phyloP scores from a whole-genome alignment of 1,140 invertebrate species.

The Drosophila yakuba region DNA sequence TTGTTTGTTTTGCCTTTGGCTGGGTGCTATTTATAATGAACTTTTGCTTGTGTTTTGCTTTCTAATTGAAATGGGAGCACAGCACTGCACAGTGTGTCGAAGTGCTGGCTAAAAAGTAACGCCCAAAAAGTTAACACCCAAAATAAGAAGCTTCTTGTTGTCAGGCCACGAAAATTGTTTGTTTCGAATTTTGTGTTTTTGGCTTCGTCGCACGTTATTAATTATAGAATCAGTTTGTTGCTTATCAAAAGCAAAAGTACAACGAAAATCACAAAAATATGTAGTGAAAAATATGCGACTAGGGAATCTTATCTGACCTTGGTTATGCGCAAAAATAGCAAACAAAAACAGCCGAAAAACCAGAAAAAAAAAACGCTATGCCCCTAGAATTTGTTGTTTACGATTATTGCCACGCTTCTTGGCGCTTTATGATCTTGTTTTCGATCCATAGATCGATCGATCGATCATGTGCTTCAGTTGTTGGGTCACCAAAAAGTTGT shows the following conservation, averaged over 20 bases:
- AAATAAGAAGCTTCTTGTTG: slow-evolving; percentile 11
- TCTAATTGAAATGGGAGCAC: slow-evolving; percentile 58
- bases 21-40: slow-evolving; percentile 75
- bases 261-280: slow-evolving; percentile 3
- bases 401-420: slow-evolving; percentile 49
- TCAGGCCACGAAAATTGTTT: slow-evolving; percentile 37
- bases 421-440: slow-evolving; percentile 71
- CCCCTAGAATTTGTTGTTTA: slow-evolving; percentile 51
- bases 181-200: slow-evolving; percentile 15
- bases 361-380: slow-evolving; percentile 47
- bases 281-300: slow-evolving; percentile 31
- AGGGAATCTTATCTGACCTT: slow-evolving; percentile 52
- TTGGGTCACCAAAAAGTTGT: slow-evolving; percentile 11
- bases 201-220: slow-evolving; percentile 30
- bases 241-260: slow-evolving; percentile 41
- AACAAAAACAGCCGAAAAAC: slow-evolving; percentile 26
- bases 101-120: slow-evolving; percentile 17
- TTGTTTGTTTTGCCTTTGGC: slow-evolving; percentile 26
- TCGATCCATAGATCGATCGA: slow-evolving; percentile 30
- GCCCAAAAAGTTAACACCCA: background rate
- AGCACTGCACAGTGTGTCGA: slow-evolving; percentile 56
- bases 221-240: slow-evolving; percentile 41
- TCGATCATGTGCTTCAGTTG: slow-evolving; percentile 37
- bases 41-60: slow-evolving; percentile 61
- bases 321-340: slow-evolving; percentile 43